These are phyloP conservation scores for Sciaenops ocellatus DNA, from an alignment of 2,797 vertebrate species.

Conservation along the genomic window DNA sequence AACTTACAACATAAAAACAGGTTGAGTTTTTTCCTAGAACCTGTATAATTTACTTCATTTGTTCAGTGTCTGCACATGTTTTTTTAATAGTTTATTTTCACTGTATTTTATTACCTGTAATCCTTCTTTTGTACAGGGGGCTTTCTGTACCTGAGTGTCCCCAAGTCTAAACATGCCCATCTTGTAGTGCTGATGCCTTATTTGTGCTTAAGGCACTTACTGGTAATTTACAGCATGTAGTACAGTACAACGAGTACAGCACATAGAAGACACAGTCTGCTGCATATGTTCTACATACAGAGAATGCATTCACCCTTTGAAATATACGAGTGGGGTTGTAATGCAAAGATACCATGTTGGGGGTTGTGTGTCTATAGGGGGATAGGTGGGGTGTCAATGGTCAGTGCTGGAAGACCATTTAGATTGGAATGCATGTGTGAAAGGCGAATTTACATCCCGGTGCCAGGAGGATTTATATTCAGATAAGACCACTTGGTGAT, in stretches of 20 bases:
- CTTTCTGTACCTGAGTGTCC: not conserved
- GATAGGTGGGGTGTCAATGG: not conserved
- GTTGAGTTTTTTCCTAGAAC: not conserved
- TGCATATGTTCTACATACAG: not conserved
- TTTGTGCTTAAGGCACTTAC: conserved; percentile 10
- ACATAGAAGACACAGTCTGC: not conserved
- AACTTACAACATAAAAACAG: not conserved
- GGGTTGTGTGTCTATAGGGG: conserved; percentile 2
- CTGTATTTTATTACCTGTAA: conserved; percentile 30
- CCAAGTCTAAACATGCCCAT: conserved; percentile 60
- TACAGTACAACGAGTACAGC: not conserved
- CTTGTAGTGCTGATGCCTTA: not conserved
- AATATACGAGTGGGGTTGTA: not conserved
- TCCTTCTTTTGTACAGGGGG: conserved; percentile 42
- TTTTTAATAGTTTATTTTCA: not conserved
- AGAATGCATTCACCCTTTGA: not conserved
- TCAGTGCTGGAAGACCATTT: conserved; percentile 6
- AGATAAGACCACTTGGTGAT: conserved; percentile 17
- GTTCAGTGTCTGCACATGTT: not conserved
- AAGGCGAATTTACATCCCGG: conserved; percentile 44
- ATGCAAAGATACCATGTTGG: conserved; percentile 21
- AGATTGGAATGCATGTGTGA: conserved; percentile 33
- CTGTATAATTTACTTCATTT: conserved; percentile 10
- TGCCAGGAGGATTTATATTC: conserved; percentile 12
- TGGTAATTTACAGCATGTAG: conserved; percentile 1